Conservation (phyloP, 2,888 invertebrate genomes). For the Cryptosula pallasiana region DNA sequence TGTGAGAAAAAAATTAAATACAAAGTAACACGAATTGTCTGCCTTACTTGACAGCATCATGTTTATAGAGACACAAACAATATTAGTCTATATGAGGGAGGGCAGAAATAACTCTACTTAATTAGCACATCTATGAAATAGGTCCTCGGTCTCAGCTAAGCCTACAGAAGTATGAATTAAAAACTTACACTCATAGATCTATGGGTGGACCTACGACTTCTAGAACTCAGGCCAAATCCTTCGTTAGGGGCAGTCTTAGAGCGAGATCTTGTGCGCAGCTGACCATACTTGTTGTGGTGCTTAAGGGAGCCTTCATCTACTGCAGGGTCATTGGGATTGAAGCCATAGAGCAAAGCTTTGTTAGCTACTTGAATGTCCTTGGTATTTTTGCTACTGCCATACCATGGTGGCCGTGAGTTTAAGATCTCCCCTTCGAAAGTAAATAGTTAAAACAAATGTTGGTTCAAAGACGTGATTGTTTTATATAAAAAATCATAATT, state of each 20-base stretch:
- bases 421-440: slow-evolving; percentile 24
- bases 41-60: too few relatives aligned
- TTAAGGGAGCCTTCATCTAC: slow-evolving; percentile 36
- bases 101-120: too few relatives aligned
- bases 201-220: slow-evolving; percentile 34
- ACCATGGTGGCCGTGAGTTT: slow-evolving; percentile 41
- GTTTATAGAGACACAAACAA: too few relatives aligned
- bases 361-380: slow-evolving; percentile 41
- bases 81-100: too few relatives aligned
- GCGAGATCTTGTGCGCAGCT: not conserved
- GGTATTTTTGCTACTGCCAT: slow-evolving; percentile 40
- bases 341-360: slow-evolving; percentile 38
- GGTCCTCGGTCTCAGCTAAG: too few relatives aligned
- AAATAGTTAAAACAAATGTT: too few relatives aligned
- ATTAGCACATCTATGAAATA: too few relatives aligned
- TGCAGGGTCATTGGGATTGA: slow-evolving; percentile 44
- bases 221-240: slow-evolving; percentile 37
- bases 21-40: too few relatives aligned
- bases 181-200: slow-evolving; percentile 35
- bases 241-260: slow-evolving; percentile 32
- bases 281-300: slow-evolving; percentile 44
- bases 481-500: too few relatives aligned
- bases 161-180: not conserved
- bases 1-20: too few relatives aligned
- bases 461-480: too few relatives aligned